Evolutionary conservation across 37 sponge, comb jelly and placozoan genomes (phyloP).

Genomic region (Crambe crambe): DNA sequence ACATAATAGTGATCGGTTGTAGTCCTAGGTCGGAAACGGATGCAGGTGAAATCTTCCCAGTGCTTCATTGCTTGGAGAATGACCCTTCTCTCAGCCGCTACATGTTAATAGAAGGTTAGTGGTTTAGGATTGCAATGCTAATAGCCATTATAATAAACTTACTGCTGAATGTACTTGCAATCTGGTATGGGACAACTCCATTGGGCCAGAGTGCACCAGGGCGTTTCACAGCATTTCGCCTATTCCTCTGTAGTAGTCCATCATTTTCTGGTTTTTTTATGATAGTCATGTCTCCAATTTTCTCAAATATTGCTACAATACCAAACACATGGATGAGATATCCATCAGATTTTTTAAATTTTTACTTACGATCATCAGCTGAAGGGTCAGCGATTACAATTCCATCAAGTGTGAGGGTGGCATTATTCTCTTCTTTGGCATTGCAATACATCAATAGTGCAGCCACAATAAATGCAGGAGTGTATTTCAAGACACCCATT

Average conservation of each 20-base stretch:
- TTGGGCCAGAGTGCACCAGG: slow-evolving; percentile 50
- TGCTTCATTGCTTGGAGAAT: slow-evolving; percentile 73
- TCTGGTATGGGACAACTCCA: slow-evolving; percentile 43
- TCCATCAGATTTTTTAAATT: not conserved
- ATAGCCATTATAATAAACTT: too few species aligned
- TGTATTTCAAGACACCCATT: too few species aligned
- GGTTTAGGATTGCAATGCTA: too few species aligned
- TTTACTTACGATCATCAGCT: slow-evolving; percentile 4
- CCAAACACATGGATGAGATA: not conserved
- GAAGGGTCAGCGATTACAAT: slow-evolving; percentile 1
- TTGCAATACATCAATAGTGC: not conserved
- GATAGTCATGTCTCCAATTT: slow-evolving; percentile 2
- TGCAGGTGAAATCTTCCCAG: slow-evolving; percentile 76
- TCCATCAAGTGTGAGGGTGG: too few species aligned
- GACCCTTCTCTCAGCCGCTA: slow-evolving; percentile 30
- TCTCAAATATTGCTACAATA: not conserved
- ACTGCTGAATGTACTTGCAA: slow-evolving; percentile 49
- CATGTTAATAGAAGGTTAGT: too few species aligned
- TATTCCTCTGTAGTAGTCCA: not conserved
- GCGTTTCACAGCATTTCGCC: not conserved
- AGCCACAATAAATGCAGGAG: too few species aligned
- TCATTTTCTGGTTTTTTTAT: not conserved
- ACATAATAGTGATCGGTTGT: slow-evolving; percentile 19
- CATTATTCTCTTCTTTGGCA: not conserved
- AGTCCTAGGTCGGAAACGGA: slow-evolving; percentile 50